Percentiles rank a stretch among this genome's conserved stretches.
Evolutionary conservation across 2,797 vertebrate genomes (phyloP).

Genomic region (Neomorphus geoffroyi): DNA sequence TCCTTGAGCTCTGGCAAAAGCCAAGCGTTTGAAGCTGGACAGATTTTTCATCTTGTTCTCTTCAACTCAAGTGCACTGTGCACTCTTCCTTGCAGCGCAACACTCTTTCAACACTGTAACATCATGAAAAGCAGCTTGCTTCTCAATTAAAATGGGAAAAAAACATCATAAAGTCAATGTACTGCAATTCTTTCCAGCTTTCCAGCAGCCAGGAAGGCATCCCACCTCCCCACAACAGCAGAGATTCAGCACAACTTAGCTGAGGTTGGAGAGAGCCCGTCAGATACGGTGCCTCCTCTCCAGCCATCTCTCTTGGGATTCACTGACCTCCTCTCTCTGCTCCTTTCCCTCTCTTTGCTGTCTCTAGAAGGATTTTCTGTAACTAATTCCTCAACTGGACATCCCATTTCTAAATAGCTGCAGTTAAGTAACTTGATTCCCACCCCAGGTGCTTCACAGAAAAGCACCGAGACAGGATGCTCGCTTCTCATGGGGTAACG

Average conservation of each 20-base stretch:
- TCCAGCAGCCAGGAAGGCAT: not conserved
- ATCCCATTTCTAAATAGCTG: not conserved
- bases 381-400: not conserved
- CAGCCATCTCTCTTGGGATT: not conserved
- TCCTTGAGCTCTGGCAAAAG: not conserved
- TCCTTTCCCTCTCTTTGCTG: not conserved
- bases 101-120: not conserved
- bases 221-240: not conserved
- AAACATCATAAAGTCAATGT: not conserved
- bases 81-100: not conserved
- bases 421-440: not conserved
- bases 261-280: not conserved
- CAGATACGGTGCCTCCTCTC: not conserved
- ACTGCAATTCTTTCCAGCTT: not conserved
- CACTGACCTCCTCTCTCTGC: not conserved
- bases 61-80: rapidly evolving
- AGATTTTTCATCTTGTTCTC: not conserved
- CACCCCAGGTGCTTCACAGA: not conserved
- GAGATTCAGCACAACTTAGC: not conserved
- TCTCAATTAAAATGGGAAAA: not conserved
- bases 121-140: not conserved
- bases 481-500: not conserved
- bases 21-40: not conserved
- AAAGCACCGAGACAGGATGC: not conserved
- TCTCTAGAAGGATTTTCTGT: not conserved